A percentile compares a stretch with the other conserved stretches of the same genome.
These are phyloP conservation scores for Alloplasta piceator DNA, from an alignment of 2,888 invertebrate species.

Conservation along the genomic window DNA sequence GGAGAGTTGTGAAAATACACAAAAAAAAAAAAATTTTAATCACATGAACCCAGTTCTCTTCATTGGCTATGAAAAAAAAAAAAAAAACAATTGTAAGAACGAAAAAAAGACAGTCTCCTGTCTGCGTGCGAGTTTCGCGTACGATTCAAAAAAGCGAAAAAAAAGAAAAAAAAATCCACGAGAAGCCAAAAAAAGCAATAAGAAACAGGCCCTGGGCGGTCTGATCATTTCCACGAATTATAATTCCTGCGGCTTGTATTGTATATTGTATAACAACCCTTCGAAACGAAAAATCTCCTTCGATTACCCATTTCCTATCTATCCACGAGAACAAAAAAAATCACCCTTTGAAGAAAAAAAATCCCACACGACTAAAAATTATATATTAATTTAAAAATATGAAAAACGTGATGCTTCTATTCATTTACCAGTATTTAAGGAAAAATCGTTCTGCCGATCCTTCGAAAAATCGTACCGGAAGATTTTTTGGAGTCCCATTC, in stretches of 20 bases:
- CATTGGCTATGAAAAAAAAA: constrained; percentile 41
- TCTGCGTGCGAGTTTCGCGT: constrained; percentile 44
- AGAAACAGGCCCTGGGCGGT: constrained; percentile 70
- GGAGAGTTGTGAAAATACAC: constrained; percentile 13
- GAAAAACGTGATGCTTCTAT: constrained; percentile 47
- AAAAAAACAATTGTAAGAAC: neutral
- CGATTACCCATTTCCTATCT: constrained; percentile 33
- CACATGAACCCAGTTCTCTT: constrained; percentile 67
- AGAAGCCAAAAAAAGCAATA: constrained; percentile 70
- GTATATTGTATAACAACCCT: constrained; percentile 79
- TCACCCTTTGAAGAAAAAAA: constrained; percentile 61
- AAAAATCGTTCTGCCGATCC: neutral
- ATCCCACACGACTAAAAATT: constrained; percentile 81
- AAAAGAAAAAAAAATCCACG: constrained; percentile 64
- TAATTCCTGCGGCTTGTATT: constrained; percentile 82
- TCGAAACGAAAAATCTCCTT: constrained; percentile 44
- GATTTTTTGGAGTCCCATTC: no score
- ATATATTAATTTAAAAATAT: constrained; percentile 83
- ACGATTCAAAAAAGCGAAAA: constrained; percentile 53
- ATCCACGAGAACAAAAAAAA: constrained; percentile 43
- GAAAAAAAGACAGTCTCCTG: constrained; percentile 32
- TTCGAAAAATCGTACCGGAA: neutral
- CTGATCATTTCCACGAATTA: constrained; percentile 77
- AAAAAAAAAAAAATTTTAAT: constrained; percentile 12
- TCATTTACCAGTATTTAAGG: constrained; percentile 47